Conservation (phyloP, 92 coral and sea anemone genomes). For the Epizoanthus stellaris region DNA sequence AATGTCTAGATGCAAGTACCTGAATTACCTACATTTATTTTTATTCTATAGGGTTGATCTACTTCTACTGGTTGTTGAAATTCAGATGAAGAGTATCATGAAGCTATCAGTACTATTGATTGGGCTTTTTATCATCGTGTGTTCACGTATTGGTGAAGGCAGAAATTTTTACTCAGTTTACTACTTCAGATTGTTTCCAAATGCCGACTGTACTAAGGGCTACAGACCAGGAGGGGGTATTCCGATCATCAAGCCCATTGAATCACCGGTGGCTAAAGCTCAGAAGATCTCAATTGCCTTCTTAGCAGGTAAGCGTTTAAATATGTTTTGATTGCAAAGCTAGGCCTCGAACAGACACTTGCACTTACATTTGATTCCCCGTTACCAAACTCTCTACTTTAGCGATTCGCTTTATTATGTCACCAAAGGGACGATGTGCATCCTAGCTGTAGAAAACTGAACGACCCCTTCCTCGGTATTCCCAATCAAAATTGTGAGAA, state of each 20-base stretch:
- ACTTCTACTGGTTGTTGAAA: neutral
- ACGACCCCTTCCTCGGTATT: too few relatives aligned
- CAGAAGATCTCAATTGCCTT: constrained; percentile 24
- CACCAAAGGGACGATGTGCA: too few relatives aligned
- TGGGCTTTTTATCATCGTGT: neutral
- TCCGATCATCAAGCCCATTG: constrained; percentile 14
- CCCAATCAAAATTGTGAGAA: too few relatives aligned
- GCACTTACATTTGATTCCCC: too few relatives aligned
- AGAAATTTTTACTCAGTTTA: neutral
- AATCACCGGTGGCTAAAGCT: constrained; percentile 31
- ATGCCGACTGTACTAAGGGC: constrained; percentile 20
- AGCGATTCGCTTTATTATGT: too few relatives aligned
- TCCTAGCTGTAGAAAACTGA: too few relatives aligned
- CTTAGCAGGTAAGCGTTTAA: constrained; percentile 6
- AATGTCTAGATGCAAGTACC: too few relatives aligned
- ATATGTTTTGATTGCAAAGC: neutral
- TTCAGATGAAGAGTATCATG: neutral
- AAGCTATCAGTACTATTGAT: neutral
- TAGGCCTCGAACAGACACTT: neutral
- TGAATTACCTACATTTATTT: neutral
- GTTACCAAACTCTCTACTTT: too few relatives aligned
- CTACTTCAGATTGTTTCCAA: constrained; percentile 29
- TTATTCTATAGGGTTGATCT: neutral
- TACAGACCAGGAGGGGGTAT: constrained; percentile 38
- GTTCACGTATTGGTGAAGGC: neutral